Conservation (phyloP, 2,113 vertebrate genomes). For the Procapra przewalskii region DNA sequence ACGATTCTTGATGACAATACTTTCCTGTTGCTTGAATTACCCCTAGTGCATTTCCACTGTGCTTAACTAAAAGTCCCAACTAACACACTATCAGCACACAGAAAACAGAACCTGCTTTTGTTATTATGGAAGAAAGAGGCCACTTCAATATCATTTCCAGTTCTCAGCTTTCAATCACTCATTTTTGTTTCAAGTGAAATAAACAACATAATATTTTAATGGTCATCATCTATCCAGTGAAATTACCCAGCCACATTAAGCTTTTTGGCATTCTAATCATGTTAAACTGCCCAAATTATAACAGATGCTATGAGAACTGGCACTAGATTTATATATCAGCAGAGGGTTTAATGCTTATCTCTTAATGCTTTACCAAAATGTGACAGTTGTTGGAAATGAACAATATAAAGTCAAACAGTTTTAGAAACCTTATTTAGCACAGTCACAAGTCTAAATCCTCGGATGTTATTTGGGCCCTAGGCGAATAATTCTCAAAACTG, state of each 20-base stretch:
- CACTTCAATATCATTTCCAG: neutral
- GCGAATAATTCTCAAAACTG: neutral
- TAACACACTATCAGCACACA: neutral
- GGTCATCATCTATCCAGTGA: conserved; percentile 10
- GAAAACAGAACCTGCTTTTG: neutral
- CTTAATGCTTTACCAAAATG: neutral
- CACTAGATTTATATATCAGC: neutral
- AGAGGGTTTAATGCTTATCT: neutral
- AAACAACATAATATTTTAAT: conserved; percentile 45
- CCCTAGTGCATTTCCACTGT: neutral
- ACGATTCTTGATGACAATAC: neutral
- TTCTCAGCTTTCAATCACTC: neutral
- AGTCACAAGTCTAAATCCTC: neutral
- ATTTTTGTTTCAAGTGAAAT: conserved; percentile 28
- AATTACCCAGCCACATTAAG: neutral
- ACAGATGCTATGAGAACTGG: neutral
- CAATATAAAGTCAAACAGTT: neutral
- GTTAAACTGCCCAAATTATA: conserved; percentile 1
- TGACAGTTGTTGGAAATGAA: neutral
- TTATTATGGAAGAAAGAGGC: neutral
- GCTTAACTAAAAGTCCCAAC: neutral
- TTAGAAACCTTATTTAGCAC: conserved; percentile 16
- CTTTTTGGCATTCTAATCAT: neutral
- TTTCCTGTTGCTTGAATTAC: neutral
- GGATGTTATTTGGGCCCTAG: neutral